These are phyloP conservation scores for Penaeus chinensis DNA, from an alignment of 1,140 invertebrate genomes.

Conservation along the genomic window DNA sequence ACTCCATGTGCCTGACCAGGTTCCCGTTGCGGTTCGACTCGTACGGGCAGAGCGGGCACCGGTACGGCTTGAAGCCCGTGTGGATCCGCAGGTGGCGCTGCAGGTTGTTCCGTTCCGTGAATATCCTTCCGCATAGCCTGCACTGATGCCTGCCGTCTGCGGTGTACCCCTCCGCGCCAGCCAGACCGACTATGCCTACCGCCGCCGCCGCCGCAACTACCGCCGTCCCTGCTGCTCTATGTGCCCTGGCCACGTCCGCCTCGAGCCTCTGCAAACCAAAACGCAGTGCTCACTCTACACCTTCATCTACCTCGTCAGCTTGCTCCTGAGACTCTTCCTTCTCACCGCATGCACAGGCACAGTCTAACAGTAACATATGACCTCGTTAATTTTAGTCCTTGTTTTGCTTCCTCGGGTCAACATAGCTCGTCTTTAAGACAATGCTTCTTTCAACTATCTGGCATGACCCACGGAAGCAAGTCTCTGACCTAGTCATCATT, in stretches of 20 bases:
- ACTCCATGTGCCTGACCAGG: conserved; percentile 56
- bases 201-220: conserved; percentile 14
- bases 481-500: too few relatives aligned
- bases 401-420: too few relatives aligned
- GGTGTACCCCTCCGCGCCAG: conserved; percentile 21
- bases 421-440: too few relatives aligned
- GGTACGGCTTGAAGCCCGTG: conserved; percentile 63
- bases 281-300: conserved; percentile 32
- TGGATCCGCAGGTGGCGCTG: conserved; percentile 64
- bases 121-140: conserved; percentile 52
- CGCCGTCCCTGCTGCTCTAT: conserved; percentile 3
- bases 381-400: too few relatives aligned
- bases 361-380: too few relatives aligned
- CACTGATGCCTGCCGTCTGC: conserved; percentile 43
- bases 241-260: conserved; percentile 26
- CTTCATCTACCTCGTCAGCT: not conserved
- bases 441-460: too few relatives aligned
- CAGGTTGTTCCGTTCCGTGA: conserved; percentile 61
- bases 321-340: not conserved
- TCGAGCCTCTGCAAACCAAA: conserved; percentile 56
- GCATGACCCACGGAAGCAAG: too few relatives aligned
- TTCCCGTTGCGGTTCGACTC: conserved; percentile 61
- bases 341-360: not conserved
- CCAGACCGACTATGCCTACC: conserved; percentile 23
- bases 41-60: conserved; percentile 64